Base-by-base conservation (phyloP, 2,113 vertebrate species). In the Donacobius atricapilla region DNA sequence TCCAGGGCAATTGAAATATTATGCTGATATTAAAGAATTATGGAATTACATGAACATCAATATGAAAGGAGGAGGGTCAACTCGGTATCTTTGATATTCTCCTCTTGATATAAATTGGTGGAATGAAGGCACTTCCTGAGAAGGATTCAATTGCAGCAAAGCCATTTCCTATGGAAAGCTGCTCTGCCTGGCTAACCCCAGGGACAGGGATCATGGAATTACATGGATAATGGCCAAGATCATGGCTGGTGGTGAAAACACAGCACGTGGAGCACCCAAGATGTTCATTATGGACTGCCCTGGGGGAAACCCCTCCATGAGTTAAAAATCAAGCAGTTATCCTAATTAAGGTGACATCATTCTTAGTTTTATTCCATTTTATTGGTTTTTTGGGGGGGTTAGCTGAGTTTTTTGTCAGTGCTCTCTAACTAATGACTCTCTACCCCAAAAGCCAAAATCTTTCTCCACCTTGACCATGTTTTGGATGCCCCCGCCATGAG, bases 331-430 rank as follows among this genome's bases (percentile, higher is more conserved):
- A 42, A 88, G 27, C 4, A 1, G 50, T 84, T 71, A 14, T 56
- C 40, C 58, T 70, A 40, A 77, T 37, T 25, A 35, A 56, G 11
- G 27, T 42, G 63, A 40, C 1, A 4, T 14, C 15, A 85, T 33
- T 42, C 31, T 15, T 20, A 1, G 1, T 0, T 85, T 83, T 69
- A 21, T 75, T 66, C 12, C 39, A 6, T 78, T 54, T 10, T 35
- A 2, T 27, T 47, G 8, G 9, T 75, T 69, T 42, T 23, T 2
- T 20, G 2, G 8, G 7, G 14, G 4, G 2, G 1, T 11, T 35
- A 9, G 3, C 21, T 25, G 13, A 3, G 11, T 6, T 63, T n/a
- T 48, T 53, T 6, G 3, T 8, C 42, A n/a, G 4, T 40, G 8
- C 3, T 64, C 37, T 82, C 40, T 51, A 77, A 6, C 3, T 18